Base-by-base conservation (phyloP, 2,888 invertebrate genomes). In the Carterocephalus palaemon region DNA sequence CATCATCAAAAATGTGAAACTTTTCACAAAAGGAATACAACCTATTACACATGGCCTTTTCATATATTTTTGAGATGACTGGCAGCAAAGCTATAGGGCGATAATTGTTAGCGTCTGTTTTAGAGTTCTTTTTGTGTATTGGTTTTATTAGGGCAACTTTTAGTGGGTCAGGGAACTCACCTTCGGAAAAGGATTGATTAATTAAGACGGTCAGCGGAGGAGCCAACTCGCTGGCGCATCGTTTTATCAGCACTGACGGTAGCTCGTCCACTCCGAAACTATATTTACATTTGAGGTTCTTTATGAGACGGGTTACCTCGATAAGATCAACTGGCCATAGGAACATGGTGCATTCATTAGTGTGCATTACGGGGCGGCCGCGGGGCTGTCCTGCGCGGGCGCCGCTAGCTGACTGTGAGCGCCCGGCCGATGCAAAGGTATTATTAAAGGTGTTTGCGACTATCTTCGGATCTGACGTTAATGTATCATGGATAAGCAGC, bases 81-180 rank as follows among this genome's bases (percentile, higher is more conserved):
- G 29, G 4, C 7, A 29, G 3, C 1, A 29, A 12, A n/a, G 31
- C 16, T 1, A 31, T 31, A 1, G 31, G 31, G 12, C 31, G 16
- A 12, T 16, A 31, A 16, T 31, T 31, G 2, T n/a, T 16, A 1
- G 16, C 8, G 3, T 2, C 1, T 2, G 31, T 31, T 2, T 12
- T 31, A 1, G 13, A 13, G 7, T 16, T 16, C 1, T 31, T 31
- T 31, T 31, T 31, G 16, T 16, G 15, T 1, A 16, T 16, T 5
- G 31, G 31, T 4, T 31, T 31, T 1, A 31, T 31, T 3, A 31
- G 13, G n/a, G 31, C 13, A 8, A 31, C 8, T 16, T 31, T 31
- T 1, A 31, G 8, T 16, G 2, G 5, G 4, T 16, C 31, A 1
- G 31, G 31, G 15, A 31, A 31, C 6, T 5, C 5, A 8, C 31